Evolutionary conservation across 2,888 invertebrate species (phyloP), one percentile per base, ranked within the genome.

Genomic region (Eurytoma californica): DNA sequence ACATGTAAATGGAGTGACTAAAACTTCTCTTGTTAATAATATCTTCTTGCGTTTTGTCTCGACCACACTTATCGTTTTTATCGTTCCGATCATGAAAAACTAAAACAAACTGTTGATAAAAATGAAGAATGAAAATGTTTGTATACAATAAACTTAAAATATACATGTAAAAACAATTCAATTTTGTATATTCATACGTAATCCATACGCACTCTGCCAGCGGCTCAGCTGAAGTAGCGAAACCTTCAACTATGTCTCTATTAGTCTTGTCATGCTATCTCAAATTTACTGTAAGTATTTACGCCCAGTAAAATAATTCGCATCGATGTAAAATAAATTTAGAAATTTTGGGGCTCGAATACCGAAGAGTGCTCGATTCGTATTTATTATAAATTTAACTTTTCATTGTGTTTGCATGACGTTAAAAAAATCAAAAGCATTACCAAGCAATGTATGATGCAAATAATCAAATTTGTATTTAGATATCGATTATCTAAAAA

Each of bases 121-220:
- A 39, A 39, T 9, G 9, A 39, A 39, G 39, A 39, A 60, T 24
- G 9, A 77, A 28, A 58, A 74, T 65, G 66, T 72, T 75, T 79
- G 79, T 79, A 79, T 60, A 69, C n/a, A 74, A 70, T 60, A 70
- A 66, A 68, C 61, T 20, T 57, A 75, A 39, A 79, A 70, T 63
- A 55, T 72, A 63, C 28, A 51, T 75, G 75, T 75, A 76, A 80
- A 76, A 80, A 72, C 68, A 39, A 66, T 61, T 63, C 61, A 68
- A 75, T 75, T 72, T 79, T 79, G 73, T 79, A 75, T 72, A 72
- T 72, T 75, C 66, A 69, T 72, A 66, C 55, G 16, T 60, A 61
- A 49, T 53, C 63, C 58, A 55, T 55, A 66, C 28, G 20, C 39
- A 30, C n/a, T 39, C n/a, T 20, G 24, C 13, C 24, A 9, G 39